These are phyloP conservation scores for Lutjanus campechanus DNA, from an alignment of 2,797 vertebrate species.

Conservation along the genomic window DNA sequence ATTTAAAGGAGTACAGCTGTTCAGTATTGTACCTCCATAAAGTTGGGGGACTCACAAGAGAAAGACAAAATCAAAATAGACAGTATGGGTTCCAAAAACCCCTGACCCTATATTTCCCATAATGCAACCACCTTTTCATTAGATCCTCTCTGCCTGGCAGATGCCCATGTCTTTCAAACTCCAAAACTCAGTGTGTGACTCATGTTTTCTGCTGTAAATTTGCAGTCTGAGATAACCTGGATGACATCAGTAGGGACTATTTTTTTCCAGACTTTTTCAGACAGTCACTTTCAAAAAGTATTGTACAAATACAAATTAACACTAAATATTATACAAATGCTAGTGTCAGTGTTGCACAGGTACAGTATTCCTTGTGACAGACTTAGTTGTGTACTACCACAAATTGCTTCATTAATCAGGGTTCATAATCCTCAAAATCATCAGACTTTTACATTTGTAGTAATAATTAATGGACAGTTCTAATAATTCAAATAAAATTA, in stretches of 20 bases:
- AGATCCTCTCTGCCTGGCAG: neutral
- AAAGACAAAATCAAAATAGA: neutral
- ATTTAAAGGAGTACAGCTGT: neutral
- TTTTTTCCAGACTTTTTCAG: neutral
- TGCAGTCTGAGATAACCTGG: conserved; percentile 8
- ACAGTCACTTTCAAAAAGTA: neutral
- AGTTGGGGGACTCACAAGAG: neutral
- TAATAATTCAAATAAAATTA: neutral
- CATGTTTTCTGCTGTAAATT: conserved; percentile 22
- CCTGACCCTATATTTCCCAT: conserved; percentile 10
- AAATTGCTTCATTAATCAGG: neutral
- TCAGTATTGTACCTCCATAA: neutral
- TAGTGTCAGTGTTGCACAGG: neutral
- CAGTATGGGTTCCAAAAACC: neutral
- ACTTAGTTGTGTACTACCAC: neutral
- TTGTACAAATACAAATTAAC: too few relatives aligned
- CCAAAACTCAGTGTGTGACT: conserved; percentile 8
- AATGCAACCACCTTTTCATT: neutral
- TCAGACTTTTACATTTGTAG: neutral
- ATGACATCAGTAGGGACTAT: conserved; percentile 6
- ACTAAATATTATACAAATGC: neutral
- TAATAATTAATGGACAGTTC: neutral
- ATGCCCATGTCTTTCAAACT: conserved; percentile 4
- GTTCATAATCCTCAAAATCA: neutral
- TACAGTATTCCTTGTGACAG: neutral